These are phyloP conservation scores for Dipodomys spectabilis DNA, from an alignment of 2,113 vertebrate species.

Conservation along the genomic window DNA sequence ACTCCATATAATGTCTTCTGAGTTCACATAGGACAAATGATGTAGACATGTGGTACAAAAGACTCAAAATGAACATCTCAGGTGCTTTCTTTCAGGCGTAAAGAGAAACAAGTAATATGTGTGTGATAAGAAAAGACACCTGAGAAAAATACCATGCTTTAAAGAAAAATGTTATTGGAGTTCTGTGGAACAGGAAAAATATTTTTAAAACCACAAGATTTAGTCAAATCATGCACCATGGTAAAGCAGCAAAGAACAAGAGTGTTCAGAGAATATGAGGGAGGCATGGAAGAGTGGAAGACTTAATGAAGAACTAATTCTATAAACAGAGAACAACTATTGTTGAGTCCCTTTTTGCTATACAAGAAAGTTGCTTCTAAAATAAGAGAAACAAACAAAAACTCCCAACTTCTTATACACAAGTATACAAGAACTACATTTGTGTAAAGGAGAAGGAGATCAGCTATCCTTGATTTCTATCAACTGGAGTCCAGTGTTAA, in stretches of 20 bases:
- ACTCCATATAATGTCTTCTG: neutral
- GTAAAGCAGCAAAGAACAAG: neutral
- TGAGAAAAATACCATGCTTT: neutral
- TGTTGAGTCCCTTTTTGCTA: neutral
- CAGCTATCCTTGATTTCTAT: neutral
- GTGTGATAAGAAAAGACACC: neutral
- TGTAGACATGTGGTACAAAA: neutral
- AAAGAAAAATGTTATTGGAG: neutral
- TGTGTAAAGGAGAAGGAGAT: neutral
- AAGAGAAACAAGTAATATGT: neutral
- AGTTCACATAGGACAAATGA: neutral
- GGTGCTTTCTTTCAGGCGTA: neutral
- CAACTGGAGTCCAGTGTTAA: slow-evolving; percentile 21
- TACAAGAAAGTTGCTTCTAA: neutral
- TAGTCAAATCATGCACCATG: slow-evolving; percentile 15
- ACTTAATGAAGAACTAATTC: neutral
- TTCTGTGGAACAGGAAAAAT: neutral
- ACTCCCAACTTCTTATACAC: neutral
- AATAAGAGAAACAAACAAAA: neutral
- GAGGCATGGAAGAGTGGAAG: neutral
- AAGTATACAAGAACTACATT: neutral
- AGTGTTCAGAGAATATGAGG: neutral
- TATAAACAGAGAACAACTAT: neutral
- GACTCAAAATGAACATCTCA: slow-evolving; percentile 1
- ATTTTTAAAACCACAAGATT: slow-evolving; percentile 4